Percentiles rank a stretch among this genome's conserved stretches.
These are phyloP conservation scores for Darevskia mixta DNA, from an alignment of 2,797 vertebrate species.

Conservation along the genomic window DNA sequence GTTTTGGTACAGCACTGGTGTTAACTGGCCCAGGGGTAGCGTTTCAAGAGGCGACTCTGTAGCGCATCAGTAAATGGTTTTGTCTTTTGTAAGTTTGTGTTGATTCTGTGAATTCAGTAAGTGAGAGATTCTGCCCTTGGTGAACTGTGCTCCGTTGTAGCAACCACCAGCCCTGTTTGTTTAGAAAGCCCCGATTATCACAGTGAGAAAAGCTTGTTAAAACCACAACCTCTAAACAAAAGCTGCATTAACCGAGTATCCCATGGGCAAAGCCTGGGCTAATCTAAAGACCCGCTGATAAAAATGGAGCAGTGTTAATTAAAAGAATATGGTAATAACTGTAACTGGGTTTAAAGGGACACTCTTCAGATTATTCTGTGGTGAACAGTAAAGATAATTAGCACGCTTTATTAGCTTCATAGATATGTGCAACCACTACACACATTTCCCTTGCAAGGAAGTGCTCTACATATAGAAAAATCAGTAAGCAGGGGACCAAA, in stretches of 20 bases:
- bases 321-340: conserved; percentile 32
- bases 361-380: conserved; percentile 2
- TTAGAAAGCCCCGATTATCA: conserved; percentile 39
- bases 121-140: neutral
- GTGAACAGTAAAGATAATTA: conserved; percentile 28
- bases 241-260: conserved; percentile 11
- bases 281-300: conserved; percentile 35
- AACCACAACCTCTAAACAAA: conserved; percentile 34
- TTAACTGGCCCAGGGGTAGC: too few species aligned
- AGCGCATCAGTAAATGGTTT: neutral
- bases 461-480: neutral
- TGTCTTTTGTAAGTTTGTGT: neutral
- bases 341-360: neutral
- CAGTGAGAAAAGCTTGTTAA: conserved; percentile 43
- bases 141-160: neutral
- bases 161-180: conserved; percentile 6
- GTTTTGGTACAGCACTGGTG: too few species aligned
- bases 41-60: neutral
- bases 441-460: neutral
- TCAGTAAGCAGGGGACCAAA: too few species aligned
- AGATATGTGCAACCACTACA: neutral
- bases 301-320: conserved; percentile 27
- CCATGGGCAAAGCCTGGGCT: neutral
- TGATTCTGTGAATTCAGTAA: neutral
- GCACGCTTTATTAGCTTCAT: neutral